Conservation (phyloP, 2,113 vertebrate species). For the Engraulis encrasicolus region DNA sequence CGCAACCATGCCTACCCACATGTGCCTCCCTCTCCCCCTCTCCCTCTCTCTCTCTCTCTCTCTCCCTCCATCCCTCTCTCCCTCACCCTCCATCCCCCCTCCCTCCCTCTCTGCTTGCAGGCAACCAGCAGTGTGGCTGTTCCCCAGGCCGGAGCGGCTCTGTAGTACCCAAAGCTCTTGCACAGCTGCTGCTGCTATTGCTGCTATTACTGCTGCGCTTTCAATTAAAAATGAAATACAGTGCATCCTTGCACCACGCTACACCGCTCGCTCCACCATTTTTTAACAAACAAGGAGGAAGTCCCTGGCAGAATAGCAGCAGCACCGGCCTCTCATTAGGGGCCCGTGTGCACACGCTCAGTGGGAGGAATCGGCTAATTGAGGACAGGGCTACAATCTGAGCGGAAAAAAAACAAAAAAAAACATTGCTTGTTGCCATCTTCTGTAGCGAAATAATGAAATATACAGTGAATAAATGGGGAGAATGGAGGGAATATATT, state of each 20-base stretch:
- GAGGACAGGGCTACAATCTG: constrained; percentile 8
- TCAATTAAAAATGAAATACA: constrained; percentile 47
- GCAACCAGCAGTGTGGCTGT: constrained; percentile 57
- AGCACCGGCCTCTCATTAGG: constrained; percentile 14
- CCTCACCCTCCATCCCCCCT: no score
- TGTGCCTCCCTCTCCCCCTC: not conserved
- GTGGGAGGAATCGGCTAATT: constrained; percentile 33
- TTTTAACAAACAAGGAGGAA: constrained; percentile 24
- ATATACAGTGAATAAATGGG: constrained; percentile 35
- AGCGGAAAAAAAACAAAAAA: constrained; percentile 20
- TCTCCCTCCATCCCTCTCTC: not conserved
- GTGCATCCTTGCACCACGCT: constrained; percentile 27
- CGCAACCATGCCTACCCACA: no score
- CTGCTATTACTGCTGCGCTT: constrained; percentile 29
- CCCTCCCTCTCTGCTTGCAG: not conserved
- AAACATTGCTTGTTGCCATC: not conserved
- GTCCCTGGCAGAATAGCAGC: constrained; percentile 24
- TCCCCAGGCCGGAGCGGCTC: no score
- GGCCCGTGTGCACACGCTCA: not conserved
- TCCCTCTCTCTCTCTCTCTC: not conserved
- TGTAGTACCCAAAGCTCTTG: no score
- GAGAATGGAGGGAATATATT: constrained; percentile 33
- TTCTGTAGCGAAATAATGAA: constrained; percentile 7
- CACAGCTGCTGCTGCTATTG: not conserved
- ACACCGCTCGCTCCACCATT: constrained; percentile 24